Percentiles rank a stretch among this genome's conserved stretches.
Evolutionary conservation across 2,113 vertebrate genomes (phyloP).

Genomic region (Anas platyrhynchos): DNA sequence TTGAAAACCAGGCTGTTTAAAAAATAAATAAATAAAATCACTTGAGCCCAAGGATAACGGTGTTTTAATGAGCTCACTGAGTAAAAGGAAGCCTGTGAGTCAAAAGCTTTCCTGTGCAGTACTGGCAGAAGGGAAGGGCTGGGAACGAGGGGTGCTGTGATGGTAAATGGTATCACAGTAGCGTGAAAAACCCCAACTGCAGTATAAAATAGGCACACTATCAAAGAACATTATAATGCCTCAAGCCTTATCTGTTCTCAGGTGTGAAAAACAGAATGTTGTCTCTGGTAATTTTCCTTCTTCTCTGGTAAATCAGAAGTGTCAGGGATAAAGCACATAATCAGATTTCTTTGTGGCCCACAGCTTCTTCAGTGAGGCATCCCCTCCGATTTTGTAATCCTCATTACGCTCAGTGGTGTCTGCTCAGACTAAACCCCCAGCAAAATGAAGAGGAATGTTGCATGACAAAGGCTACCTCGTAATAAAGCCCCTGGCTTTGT

Average conservation of each 20-base stretch:
- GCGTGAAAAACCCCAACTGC: background rate
- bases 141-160: background rate
- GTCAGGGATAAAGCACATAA: constrained; percentile 29
- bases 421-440: background rate
- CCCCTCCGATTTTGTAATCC: background rate
- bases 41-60: background rate
- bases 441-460: background rate
- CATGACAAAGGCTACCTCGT: background rate
- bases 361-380: background rate
- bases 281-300: constrained; percentile 12
- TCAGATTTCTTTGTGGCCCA: constrained; percentile 4
- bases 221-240: constrained; percentile 2
- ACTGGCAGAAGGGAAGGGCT: background rate
- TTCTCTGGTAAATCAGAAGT: constrained; percentile 28
- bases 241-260: constrained; percentile 2
- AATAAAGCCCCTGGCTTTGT: background rate
- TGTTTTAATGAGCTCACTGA: background rate
- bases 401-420: background rate
- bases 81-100: background rate
- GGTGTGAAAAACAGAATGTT: constrained; percentile 42
- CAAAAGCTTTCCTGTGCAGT: background rate
- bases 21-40: background rate
- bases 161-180: background rate
- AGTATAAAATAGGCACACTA: background rate
- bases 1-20: background rate